phyloP scores from a whole-genome alignment of 1,140 invertebrate genomes.

The Drosophila tropicalis region DNA sequence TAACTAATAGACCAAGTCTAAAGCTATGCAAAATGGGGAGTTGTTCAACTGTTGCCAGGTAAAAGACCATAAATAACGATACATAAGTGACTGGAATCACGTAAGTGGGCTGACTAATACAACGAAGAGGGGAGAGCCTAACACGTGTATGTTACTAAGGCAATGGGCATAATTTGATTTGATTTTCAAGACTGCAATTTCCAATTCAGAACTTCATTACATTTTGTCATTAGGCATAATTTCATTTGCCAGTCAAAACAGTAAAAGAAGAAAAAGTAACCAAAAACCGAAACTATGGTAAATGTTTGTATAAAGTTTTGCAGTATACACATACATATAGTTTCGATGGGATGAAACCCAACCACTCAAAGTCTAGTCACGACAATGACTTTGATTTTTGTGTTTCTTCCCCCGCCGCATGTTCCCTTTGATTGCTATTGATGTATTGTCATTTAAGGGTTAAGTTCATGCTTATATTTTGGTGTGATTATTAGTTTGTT shows the following conservation, averaged over 20 bases:
- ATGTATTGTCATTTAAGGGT: slow-evolving; percentile 17
- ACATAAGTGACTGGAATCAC: slow-evolving; percentile 26
- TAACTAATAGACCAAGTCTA: slow-evolving; percentile 10
- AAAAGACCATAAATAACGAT: slow-evolving; percentile 65
- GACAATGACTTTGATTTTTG: slow-evolving; percentile 60
- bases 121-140: background rate
- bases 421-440: slow-evolving; percentile 7
- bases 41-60: slow-evolving; percentile 60
- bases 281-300: slow-evolving; percentile 43
- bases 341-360: background rate
- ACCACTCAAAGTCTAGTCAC: slow-evolving; percentile 12
- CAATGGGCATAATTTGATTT: slow-evolving; percentile 54
- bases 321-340: background rate
- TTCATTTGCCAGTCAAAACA: slow-evolving; percentile 58
- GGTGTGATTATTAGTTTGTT: slow-evolving; percentile 47
- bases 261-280: slow-evolving; percentile 33
- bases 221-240: slow-evolving; percentile 49
- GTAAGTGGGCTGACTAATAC: background rate
- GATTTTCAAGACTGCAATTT: slow-evolving; percentile 44
- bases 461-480: slow-evolving; percentile 6
- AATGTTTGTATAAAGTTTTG: slow-evolving; percentile 68
- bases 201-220: slow-evolving; percentile 26
- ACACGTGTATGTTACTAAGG: slow-evolving; percentile 56
- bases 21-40: slow-evolving; percentile 36
- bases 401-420: background rate